Base-by-base conservation (phyloP, 2,113 vertebrate species). In the Aramus guarauna region DNA sequence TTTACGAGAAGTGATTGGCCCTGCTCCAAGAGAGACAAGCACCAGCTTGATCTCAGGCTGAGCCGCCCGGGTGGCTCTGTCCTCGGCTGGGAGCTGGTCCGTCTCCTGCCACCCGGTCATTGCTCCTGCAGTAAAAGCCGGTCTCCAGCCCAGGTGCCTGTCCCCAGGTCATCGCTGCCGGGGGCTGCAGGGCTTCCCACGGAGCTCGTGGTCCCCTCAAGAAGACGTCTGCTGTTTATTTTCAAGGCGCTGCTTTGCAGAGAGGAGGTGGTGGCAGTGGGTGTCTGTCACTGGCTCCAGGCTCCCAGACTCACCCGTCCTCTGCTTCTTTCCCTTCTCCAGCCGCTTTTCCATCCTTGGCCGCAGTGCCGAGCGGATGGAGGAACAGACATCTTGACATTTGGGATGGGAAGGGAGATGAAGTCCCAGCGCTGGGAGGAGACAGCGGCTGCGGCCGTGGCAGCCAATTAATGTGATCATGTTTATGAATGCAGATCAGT, bases 401-500 rank as follows among this genome's bases (percentile, higher is more conserved):
- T 93, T 80, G 92, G 81, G 86, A 76, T 77, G 77, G 66, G 82
- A 71, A 96, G 68, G 95, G 88, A 94, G 75, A 89, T 74, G 93
- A 95, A 94, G 86, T 96, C 94, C 95, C 94, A 91, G 95, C 0
- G 3, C 96, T 67, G 93, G 84, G 96, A 94, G 80, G 82, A 94
- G 81, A 72, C 1, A 12, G 87, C 0, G n/a, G 45, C 91, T 77
- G 73, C 19, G 13, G 93, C 66, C 14, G 58, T 52, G 2, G 77
- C 79, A 88, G 88, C 64, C 96, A 97, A 98, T 97, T 98, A 98
- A 79, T 0, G 3, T 63, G 92, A 89, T 96, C 97, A 97, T 97
- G 97, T 96, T 97, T 93, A 92, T 97, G 97, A 98, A 98, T 97
- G 94, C 0, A 7, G 91, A 97, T 96, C 92, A 97, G 96, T 85